These are phyloP conservation scores for Channa striata DNA, from an alignment of 2,797 vertebrate genomes.

Conservation along the genomic window DNA sequence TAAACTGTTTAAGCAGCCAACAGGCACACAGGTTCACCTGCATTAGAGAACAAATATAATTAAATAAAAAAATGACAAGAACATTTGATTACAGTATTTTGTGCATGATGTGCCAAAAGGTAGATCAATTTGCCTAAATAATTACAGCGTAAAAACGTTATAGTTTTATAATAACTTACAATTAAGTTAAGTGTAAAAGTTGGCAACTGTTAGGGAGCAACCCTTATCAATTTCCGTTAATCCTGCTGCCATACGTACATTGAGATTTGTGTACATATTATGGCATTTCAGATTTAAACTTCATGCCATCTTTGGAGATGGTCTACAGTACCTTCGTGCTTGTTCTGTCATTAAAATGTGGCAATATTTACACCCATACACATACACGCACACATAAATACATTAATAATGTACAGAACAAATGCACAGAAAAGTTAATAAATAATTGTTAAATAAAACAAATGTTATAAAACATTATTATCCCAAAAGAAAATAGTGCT, in stretches of 20 bases:
- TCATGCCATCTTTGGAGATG: neutral
- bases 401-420: neutral
- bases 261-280: neutral
- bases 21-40: neutral
- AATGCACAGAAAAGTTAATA: neutral
- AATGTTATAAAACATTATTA: conserved; percentile 11
- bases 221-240: neutral
- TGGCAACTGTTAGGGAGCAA: conserved; percentile 5
- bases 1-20: conserved; percentile 8
- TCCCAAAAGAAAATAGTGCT: neutral
- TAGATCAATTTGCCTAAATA: neutral
- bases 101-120: neutral
- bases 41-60: conserved; percentile 20
- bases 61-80: conserved; percentile 19
- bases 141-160: conserved; percentile 13
- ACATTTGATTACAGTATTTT: conserved; percentile 8
- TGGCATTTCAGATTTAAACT: conserved; percentile 30
- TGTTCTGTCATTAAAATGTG: neutral
- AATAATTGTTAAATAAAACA: neutral
- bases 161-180: neutral
- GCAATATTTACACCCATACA: neutral
- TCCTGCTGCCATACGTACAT: conserved; percentile 9
- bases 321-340: neutral
- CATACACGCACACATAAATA: neutral
- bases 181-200: neutral